Conservation (phyloP, 2,113 vertebrate genomes). For the Strigops habroptila region DNA sequence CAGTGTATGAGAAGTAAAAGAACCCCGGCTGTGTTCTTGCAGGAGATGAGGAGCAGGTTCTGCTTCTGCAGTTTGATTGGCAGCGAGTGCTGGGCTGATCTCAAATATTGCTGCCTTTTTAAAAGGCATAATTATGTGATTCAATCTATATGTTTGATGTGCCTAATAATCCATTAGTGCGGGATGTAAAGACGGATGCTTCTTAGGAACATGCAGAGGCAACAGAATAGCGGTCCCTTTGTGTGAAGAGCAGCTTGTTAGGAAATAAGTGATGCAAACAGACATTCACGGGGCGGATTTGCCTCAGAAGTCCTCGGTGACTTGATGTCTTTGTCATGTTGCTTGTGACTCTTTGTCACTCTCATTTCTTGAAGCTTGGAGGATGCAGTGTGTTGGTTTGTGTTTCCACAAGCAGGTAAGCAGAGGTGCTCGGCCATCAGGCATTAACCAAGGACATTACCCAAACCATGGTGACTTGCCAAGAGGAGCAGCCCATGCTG, state of each 20-base stretch:
- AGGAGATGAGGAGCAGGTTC: neutral
- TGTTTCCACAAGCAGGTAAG: neutral
- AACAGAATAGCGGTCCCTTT: neutral
- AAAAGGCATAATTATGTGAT: slow-evolving; percentile 51
- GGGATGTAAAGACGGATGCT: slow-evolving; percentile 20
- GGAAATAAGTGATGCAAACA: slow-evolving; percentile 31
- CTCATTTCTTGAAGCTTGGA: neutral
- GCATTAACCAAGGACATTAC: rapidly evolving
- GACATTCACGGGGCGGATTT: neutral
- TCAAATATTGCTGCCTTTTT: slow-evolving; percentile 45
- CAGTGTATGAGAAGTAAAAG: neutral
- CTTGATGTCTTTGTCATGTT: neutral
- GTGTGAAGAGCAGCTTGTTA: neutral
- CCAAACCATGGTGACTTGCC: rapidly evolving
- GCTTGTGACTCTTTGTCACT: neutral
- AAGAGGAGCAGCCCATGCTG: neutral
- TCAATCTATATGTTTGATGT: slow-evolving; percentile 49
- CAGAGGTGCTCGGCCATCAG: neutral
- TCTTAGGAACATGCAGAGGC: neutral
- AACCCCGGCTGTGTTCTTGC: neutral
- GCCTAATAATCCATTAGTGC: slow-evolving; percentile 25
- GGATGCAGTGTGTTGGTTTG: rapidly evolving
- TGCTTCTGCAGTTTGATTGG: slow-evolving; percentile 53
- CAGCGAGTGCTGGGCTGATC: slow-evolving; percentile 47
- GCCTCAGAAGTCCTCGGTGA: neutral